These are phyloP conservation scores for Drosophila barbarae DNA, from an alignment of 2,888 invertebrate species.

Conservation along the genomic window DNA sequence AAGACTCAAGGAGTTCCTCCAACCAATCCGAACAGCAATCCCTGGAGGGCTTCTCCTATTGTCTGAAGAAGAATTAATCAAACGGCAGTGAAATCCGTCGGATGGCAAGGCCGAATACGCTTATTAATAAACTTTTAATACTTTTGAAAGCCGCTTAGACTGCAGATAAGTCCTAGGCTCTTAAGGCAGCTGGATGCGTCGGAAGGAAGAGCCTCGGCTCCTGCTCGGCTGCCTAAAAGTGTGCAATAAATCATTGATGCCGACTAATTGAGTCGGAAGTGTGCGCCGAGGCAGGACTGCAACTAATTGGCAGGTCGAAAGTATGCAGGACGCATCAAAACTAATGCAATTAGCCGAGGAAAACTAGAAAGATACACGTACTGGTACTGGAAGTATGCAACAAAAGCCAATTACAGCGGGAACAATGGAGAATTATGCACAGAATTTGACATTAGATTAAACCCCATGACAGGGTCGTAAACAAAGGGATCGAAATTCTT, in stretches of 20 bases:
- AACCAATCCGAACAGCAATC: constrained; percentile 2
- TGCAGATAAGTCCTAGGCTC: constrained; percentile 15
- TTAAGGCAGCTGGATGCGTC: constrained; percentile 1
- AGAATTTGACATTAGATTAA: constrained; percentile 50
- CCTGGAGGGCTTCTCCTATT: constrained; percentile 11
- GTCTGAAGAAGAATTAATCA: constrained; percentile 5
- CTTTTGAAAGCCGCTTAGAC: constrained; percentile 32
- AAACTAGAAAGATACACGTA: constrained; percentile 30
- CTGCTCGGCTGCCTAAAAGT: constrained; percentile 22
- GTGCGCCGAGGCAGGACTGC: constrained; percentile 11
- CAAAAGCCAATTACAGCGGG: constrained; percentile 53
- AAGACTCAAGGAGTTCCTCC: neutral
- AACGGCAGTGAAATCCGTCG: neutral
- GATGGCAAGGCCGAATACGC: constrained; percentile 18
- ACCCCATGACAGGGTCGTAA: constrained; percentile 40
- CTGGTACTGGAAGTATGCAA: constrained; percentile 32
- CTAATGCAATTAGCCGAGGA: constrained; percentile 50
- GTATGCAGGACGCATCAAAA: constrained; percentile 30
- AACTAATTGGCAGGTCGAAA: constrained; percentile 42
- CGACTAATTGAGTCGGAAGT: constrained; percentile 44
- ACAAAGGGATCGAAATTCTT: constrained; percentile 47
- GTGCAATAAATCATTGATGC: constrained; percentile 50
- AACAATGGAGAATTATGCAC: constrained; percentile 45
- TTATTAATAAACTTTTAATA: constrained; percentile 54
- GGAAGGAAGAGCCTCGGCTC: constrained; percentile 6